These are phyloP conservation scores for Dendronephthya gigantea DNA, from an alignment of 64 coral and sea anemone species.

Conservation along the genomic window DNA sequence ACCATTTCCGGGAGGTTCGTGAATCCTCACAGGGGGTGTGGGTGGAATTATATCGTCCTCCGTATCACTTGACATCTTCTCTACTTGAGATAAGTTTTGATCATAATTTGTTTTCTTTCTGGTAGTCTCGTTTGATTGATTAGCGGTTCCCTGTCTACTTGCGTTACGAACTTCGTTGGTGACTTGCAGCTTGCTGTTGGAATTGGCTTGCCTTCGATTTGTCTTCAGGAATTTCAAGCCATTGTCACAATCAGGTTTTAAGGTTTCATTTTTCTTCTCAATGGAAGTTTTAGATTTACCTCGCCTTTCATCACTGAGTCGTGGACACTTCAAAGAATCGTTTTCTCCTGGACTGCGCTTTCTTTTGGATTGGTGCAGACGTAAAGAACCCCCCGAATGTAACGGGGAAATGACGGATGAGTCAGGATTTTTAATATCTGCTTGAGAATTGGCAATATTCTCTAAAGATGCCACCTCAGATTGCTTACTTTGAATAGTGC, in stretches of 20 bases:
- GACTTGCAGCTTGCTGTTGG: too few relatives aligned
- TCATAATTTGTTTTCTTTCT: too few relatives aligned
- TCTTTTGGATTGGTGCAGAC: not conserved
- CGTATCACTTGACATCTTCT: not conserved
- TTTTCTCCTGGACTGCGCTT: not conserved
- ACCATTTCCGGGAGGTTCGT: not conserved
- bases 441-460: not conserved
- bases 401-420: not conserved
- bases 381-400: not conserved
- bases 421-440: not conserved
- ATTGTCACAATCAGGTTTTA: not conserved
- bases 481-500: not conserved
- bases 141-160: not conserved
- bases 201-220: too few relatives aligned
- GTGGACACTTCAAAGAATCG: not conserved
- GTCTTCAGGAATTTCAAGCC: not conserved
- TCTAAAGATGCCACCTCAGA: not conserved
- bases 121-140: too few relatives aligned
- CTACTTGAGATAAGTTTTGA: not conserved
- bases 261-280: not conserved
- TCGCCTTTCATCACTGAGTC: too few relatives aligned
- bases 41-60: not conserved
- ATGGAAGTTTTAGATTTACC: too few relatives aligned
- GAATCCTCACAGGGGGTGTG: not conserved
- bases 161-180: too few relatives aligned